Base-by-base conservation (phyloP, 2,797 vertebrate species). In the Acrocephalus scirpaceus region DNA sequence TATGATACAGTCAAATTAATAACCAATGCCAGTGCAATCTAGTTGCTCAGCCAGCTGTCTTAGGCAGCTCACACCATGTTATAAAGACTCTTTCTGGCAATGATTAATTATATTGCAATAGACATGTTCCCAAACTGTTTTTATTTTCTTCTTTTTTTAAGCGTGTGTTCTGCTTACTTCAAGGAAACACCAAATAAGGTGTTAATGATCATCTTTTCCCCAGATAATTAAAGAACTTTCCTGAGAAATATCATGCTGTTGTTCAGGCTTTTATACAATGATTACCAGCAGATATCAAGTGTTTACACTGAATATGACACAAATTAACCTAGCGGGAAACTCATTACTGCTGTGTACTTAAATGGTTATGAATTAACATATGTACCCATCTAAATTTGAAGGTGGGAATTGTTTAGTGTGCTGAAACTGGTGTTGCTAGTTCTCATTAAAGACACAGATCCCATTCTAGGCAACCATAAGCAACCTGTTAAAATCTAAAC, bases 301-400 rank as follows among this genome's bases (percentile, higher is more conserved):
- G 84, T 90, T 97, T 96, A 93, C 76, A 92, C 60, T 85, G 88
- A 93, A 86, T 90, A 92, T 83, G 90, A 93, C 61, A 95, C 73
- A 97, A 94, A 96, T 96, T 96, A 96, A 96, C 97, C 84, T 97
- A 93, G 88, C 19, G 0, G 91, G 88, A 95, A 90, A 58, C 80
- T 96, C 85, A 96, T 96, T 95, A 95, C 69, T 73, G 86, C 79
- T 80, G 47, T 90, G 70, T 93, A 80, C 71, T 92, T 89, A 92
- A 95, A 96, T 86, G 58, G 82, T 61, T 90, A 92, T 76, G 73
- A 96, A 94, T 90, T 96, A 95, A 93, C 78, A 88, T 92, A 89
- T 75, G 74, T 91, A 86, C 78, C 61, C 58, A 80, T 62, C 86
- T 92, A 93, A 93, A 95, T 85, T 27, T 92, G 90, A 94, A 96